These are phyloP conservation scores for Pluvianellus socialis DNA, from an alignment of 2,113 vertebrate genomes.

Conservation along the genomic window DNA sequence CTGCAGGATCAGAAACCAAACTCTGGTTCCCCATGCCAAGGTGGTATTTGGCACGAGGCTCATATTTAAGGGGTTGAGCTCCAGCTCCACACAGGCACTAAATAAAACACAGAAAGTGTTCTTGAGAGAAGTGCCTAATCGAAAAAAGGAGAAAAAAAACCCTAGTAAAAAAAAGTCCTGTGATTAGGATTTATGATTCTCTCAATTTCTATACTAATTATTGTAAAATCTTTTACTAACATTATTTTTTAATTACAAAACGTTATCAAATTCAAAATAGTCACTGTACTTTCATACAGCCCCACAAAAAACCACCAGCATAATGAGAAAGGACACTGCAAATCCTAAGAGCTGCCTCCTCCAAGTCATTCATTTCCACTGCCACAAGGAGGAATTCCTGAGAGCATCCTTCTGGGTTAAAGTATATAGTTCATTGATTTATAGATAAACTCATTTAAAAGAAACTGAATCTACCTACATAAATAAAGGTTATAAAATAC, in stretches of 20 bases:
- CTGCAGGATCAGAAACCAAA: neutral
- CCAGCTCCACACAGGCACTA: neutral
- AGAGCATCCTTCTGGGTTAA: neutral
- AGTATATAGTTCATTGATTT: neutral
- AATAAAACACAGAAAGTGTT: neutral
- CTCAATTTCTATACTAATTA: neutral
- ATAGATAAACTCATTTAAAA: constrained; percentile 9
- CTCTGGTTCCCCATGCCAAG: neutral
- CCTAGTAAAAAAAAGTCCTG: neutral
- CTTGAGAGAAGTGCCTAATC: neutral
- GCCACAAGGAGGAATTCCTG: neutral
- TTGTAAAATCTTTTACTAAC: neutral
- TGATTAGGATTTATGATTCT: neutral
- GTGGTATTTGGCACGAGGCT: neutral
- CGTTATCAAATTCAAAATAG: neutral
- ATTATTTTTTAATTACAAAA: neutral
- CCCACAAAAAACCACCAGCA: neutral
- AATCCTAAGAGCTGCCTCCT: neutral
- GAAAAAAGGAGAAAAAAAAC: neutral
- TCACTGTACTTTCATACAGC: neutral
- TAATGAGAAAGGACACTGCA: neutral
- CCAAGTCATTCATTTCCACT: neutral
- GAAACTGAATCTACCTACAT: neutral
- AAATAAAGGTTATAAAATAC: constrained; percentile 30
- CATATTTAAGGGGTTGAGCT: neutral